Evolutionary conservation across 1,140 invertebrate genomes (phyloP).

Genomic region (Drosophila yakuba): DNA sequence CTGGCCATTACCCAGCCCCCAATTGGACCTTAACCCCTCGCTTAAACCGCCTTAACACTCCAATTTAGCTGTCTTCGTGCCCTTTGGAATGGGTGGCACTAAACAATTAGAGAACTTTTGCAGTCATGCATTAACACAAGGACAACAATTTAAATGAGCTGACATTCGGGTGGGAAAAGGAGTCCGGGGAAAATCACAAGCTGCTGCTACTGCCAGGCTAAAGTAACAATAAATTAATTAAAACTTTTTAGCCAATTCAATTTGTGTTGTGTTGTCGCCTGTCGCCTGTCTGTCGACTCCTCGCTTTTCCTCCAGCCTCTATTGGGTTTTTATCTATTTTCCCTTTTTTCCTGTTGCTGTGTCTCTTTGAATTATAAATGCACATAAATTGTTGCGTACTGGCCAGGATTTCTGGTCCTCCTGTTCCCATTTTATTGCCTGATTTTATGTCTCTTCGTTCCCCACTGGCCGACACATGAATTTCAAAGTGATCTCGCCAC

Average conservation of each 20-base stretch:
- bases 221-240: conserved; percentile 84
- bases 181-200: conserved; percentile 26
- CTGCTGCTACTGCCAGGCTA: conserved; percentile 50
- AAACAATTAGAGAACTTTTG: conserved; percentile 78
- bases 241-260: conserved; percentile 83
- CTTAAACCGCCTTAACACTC: conserved; percentile 32
- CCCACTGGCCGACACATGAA: conserved; percentile 67
- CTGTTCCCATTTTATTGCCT: not conserved
- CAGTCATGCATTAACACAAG: conserved; percentile 78
- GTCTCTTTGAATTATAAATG: conserved; percentile 80
- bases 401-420: conserved; percentile 34
- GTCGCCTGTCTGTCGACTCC: conserved; percentile 39
- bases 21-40: not conserved
- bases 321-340: conserved; percentile 16
- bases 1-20: conserved; percentile 55
- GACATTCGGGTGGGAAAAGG: conserved; percentile 18
- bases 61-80: conserved; percentile 42
- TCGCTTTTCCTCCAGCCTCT: conserved; percentile 1
- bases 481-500: conserved; percentile 70
- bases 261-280: conserved; percentile 75
- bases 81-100: conserved; percentile 20
- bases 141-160: conserved; percentile 80
- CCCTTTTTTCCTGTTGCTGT: conserved; percentile 17
- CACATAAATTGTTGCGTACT: conserved; percentile 76
- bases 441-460: conserved; percentile 11